Conservation (phyloP, 2,797 vertebrate genomes). For the Danio kyathit region DNA sequence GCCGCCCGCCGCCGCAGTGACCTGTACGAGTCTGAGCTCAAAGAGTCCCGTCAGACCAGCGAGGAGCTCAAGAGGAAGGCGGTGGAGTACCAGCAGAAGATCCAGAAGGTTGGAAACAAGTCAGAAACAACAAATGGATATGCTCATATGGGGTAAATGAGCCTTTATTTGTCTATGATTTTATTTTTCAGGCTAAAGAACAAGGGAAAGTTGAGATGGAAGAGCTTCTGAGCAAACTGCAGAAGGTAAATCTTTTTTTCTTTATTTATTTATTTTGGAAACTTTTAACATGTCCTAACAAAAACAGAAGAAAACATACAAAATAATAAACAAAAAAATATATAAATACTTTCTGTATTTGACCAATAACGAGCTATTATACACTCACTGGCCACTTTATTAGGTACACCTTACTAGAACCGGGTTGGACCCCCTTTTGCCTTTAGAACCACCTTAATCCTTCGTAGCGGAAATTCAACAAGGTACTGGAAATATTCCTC, state of each 20-base stretch:
- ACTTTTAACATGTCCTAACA: no score
- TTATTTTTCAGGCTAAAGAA: conserved; percentile 89
- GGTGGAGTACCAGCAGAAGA: conserved; percentile 91
- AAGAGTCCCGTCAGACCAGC: conserved; percentile 91
- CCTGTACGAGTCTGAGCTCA: conserved; percentile 94
- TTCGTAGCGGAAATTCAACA: no score
- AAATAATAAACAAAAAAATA: no score
- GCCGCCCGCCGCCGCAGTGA: conserved; percentile 95
- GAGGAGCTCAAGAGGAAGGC: conserved; percentile 97
- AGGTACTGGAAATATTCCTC: no score
- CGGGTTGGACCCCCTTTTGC: no score
- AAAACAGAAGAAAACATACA: no score
- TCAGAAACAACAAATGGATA: neutral
- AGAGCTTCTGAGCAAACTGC: conserved; percentile 88
- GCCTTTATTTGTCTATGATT: conserved; percentile 34
- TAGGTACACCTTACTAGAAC: no score
- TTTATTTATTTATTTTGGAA: no score
- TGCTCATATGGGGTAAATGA: neutral
- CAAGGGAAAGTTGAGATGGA: conserved; percentile 94
- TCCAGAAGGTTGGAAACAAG: conserved; percentile 87
- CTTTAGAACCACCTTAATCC: no score
- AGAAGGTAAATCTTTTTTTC: conserved; percentile 84
- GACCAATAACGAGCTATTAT: no score
- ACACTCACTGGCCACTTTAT: no score
- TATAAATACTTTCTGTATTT: no score